Evolutionary conservation across 2,888 invertebrate species (phyloP).

Genomic region (Drosophila macrospina): DNA sequence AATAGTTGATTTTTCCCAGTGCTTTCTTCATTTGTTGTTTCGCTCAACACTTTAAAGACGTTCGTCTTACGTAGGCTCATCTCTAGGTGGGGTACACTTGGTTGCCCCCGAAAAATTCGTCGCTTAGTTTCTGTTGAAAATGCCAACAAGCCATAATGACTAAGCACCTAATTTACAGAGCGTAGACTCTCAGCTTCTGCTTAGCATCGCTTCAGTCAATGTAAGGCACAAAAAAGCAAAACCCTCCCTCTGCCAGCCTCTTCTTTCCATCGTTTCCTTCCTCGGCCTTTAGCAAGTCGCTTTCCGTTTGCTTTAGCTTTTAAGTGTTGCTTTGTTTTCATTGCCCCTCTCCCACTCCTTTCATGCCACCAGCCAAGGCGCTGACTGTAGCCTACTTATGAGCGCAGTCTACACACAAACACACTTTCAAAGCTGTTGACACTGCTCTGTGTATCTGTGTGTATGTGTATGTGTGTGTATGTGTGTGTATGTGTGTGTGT

Average conservation of each 20-base stretch:
- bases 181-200: constrained; percentile 25
- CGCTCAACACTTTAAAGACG: too few relatives aligned
- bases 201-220: constrained; percentile 47
- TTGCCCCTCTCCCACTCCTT: constrained; percentile 3
- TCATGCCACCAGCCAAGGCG: constrained; percentile 18
- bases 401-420: constrained; percentile 39
- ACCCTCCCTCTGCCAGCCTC: not conserved
- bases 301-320: constrained; percentile 70
- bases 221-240: constrained; percentile 29
- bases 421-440: constrained; percentile 63
- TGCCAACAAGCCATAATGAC: constrained; percentile 59
- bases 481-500: constrained; percentile 40
- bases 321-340: constrained; percentile 77
- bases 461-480: constrained; percentile 33
- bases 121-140: constrained; percentile 21
- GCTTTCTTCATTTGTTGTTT: too few relatives aligned
- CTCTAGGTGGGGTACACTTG: constrained; percentile 7
- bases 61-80: not conserved
- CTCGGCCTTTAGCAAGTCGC: constrained; percentile 29
- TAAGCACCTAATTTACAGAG: constrained; percentile 60
- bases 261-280: not conserved
- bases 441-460: constrained; percentile 46
- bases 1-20: too few relatives aligned
- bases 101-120: constrained; percentile 2
- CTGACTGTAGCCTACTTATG: constrained; percentile 59